These are phyloP conservation scores for Microctenopoma stevenorrisi DNA, from an alignment of 2,797 vertebrate species.

Conservation along the genomic window DNA sequence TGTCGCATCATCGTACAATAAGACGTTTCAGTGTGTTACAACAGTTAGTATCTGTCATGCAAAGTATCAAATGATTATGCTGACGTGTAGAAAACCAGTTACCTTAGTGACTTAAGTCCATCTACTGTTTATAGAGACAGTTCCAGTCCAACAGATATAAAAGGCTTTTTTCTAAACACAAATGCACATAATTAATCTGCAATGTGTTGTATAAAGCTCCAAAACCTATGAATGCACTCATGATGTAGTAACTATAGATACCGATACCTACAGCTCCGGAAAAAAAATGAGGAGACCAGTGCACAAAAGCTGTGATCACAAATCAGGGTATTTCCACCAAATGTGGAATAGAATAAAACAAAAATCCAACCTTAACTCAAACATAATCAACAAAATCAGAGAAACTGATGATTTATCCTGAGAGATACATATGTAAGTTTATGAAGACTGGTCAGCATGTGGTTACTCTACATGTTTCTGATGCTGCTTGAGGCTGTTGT, in stretches of 20 bases:
- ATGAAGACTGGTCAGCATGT: not conserved
- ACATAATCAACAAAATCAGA: too few species aligned
- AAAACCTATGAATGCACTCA: not conserved
- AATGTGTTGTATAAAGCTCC: not conserved
- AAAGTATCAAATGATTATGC: not conserved
- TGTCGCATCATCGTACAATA: not conserved
- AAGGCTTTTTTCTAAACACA: not conserved
- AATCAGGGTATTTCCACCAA: too few species aligned
- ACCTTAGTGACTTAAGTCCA: not conserved
- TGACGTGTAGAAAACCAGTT: not conserved
- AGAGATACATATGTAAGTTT: too few species aligned
- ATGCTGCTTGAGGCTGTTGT: not conserved
- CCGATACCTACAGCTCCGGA: too few species aligned
- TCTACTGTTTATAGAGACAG: not conserved
- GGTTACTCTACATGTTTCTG: not conserved
- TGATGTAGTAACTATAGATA: not conserved
- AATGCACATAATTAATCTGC: not conserved
- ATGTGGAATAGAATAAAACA: too few species aligned
- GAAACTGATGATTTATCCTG: too few species aligned
- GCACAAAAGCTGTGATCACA: too few species aligned
- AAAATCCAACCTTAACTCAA: too few species aligned
- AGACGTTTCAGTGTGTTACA: not conserved
- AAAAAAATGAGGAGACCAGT: too few species aligned
- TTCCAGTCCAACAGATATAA: not conserved
- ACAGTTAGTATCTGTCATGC: too few species aligned